Evolutionary conservation across 2,888 invertebrate genomes (phyloP), one percentile per base, ranked within the genome.

Genomic region (Cerceris rybyensis): DNA sequence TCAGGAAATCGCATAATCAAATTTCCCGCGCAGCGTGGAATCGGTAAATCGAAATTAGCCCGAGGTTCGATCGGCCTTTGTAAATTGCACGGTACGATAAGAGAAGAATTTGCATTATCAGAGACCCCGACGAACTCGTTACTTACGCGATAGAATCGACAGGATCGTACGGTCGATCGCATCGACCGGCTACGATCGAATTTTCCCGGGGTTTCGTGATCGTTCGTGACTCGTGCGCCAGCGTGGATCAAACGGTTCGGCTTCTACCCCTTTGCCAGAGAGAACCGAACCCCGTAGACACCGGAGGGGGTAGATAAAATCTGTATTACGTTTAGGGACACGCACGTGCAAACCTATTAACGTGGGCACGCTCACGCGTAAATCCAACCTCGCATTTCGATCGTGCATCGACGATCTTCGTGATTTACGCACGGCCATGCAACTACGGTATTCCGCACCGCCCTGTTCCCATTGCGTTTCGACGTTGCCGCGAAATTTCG

Each of bases 291-390:
- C 41, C 14, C 55, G 68, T 77, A 82, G 85, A 82, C 84, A 78
- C 28, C 28, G 28, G 28, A 84, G 81, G 84, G 87, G 84, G 83
- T 82, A 88, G 90, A 90, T 89, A 90, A 89, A 88, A 90, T 90
- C 90, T 86, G 87, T 84, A 89, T 87, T 87, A 83, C 88, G 85
- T 87, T 88, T 84, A 88, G 86, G 83, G 85, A 82, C 86, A 85
- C 84, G 83, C 82, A 84, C 86, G 85, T 75, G 83, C 84, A 73
- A 87, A 78, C 86, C 86, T 81, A 88, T 88, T 88, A 89, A 88
- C 85, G 83, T 86, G 84, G 68, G 83, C 80, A 69, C 55, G 80
- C 74, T 69, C 76, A 81, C 77, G 78, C 70, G n/a, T 54, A 70
- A 42, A 39, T 66, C 61, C 52, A 39, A 60, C 70, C 66, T 75